Evolutionary conservation across 2,888 invertebrate genomes (phyloP), one percentile per base, ranked within the genome.

Genomic region (Axea sp.): DNA sequence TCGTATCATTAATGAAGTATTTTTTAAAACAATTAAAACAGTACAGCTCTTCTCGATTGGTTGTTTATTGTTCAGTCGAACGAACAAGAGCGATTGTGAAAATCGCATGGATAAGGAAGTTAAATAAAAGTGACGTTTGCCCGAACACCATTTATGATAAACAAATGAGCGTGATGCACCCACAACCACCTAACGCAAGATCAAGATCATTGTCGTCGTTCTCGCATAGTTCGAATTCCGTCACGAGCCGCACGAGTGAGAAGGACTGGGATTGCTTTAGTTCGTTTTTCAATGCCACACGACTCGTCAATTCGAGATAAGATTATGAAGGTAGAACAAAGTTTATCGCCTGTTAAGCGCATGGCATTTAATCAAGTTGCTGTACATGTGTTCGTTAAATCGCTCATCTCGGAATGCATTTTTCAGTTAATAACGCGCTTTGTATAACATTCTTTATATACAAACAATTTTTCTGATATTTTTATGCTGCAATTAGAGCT

Each of bases 121-220:
- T 33, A 37, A 51, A 12, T 14, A 1, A 7, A 51, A 51, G 8
- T 41, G 41, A 41, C 43, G 7, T 53, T 53, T 39, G 3, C 33
- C 14, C 41, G 22, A 31, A 55, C 26, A 12, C 5, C 8, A 15
- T 47, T 22, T 8, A 24, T 35, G n/a, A n/a, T n/a, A n/a, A 39
- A 51, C 33, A 12, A 64, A 51, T 12, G 33, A 51, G 17, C 6
- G 33, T 17, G 24, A 60, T 30, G 26, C 15, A 69, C 43, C 41
- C 51, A 53, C 14, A 43, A 30, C 43, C 15, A 69, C 43, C 41
- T 59, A 53, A 12, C 53, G 19, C 43, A 53, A 53, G 53, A 60
- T 69, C 69, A 69, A 53, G 69, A 60, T 43, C 60, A 69, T 43
- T 69, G 59, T 68, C 68, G 57, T 59, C 68, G 57, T 59, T 57